Conservation (phyloP, 2,797 vertebrate species). For the Antennarius maculatus region DNA sequence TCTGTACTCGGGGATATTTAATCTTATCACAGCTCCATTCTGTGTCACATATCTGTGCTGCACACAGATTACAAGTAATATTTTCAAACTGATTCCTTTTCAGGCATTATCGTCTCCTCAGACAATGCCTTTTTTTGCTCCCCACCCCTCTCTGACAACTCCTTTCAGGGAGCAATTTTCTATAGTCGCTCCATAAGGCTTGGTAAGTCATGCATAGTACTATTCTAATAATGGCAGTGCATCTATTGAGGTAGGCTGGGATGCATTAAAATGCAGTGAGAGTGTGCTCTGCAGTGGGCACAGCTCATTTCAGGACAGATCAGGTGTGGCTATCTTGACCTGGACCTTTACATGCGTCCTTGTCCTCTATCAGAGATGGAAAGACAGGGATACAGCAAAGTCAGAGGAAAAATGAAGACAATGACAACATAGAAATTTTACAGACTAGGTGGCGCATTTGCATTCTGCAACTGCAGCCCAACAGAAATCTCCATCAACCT, state of each 20-base stretch:
- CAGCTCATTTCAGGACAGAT: slow-evolving; percentile 61
- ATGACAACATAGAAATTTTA: not conserved
- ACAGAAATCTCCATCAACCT: slow-evolving; percentile 19
- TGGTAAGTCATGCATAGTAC: slow-evolving; percentile 61
- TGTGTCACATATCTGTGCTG: slow-evolving; percentile 43
- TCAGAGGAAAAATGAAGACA: not conserved
- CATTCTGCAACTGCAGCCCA: not conserved
- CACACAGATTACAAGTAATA: slow-evolving; percentile 58
- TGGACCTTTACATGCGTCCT: slow-evolving; percentile 56
- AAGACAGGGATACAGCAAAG: not conserved
- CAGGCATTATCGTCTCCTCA: slow-evolving; percentile 56
- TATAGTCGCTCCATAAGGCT: slow-evolving; percentile 50
- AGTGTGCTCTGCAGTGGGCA: slow-evolving; percentile 52
- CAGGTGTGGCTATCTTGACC: slow-evolving; percentile 65
- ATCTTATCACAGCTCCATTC: slow-evolving; percentile 45
- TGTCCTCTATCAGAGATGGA: slow-evolving; percentile 16
- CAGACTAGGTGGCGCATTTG: not conserved
- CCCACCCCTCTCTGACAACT: slow-evolving; percentile 22
- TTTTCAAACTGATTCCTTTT: slow-evolving; percentile 69
- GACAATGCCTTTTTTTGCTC: slow-evolving; percentile 47
- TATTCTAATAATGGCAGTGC: slow-evolving; percentile 55
- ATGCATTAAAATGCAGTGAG: slow-evolving; percentile 67
- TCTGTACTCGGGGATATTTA: slow-evolving; percentile 32
- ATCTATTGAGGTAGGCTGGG: slow-evolving; percentile 46
- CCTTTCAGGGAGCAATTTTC: slow-evolving; percentile 68